These are phyloP conservation scores for Sprattus sprattus DNA, from an alignment of 2,113 vertebrate genomes.

Conservation along the genomic window DNA sequence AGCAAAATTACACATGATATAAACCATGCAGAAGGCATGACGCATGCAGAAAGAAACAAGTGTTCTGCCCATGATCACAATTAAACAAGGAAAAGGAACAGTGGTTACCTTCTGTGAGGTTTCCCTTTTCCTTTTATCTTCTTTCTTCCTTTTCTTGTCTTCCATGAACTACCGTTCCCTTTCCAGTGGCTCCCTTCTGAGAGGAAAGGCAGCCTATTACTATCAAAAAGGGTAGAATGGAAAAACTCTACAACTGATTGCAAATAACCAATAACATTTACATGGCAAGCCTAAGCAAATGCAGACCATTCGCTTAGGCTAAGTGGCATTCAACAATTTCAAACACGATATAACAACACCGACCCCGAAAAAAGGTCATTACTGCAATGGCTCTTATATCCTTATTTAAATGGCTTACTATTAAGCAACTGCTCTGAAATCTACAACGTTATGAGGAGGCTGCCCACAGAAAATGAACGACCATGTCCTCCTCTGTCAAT, in stretches of 20 bases:
- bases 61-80: too few species aligned
- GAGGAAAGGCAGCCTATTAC: conserved; percentile 46
- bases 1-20: background rate
- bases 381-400: background rate
- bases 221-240: conserved; percentile 12
- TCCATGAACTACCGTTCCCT: conserved; percentile 99
- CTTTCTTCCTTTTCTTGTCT: conserved; percentile 99
- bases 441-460: background rate
- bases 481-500: background rate
- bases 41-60: background rate
- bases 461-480: background rate
- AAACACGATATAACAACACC: background rate
- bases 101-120: conserved; percentile 93
- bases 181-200: conserved; percentile 92
- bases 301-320: background rate
- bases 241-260: background rate
- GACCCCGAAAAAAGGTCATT: background rate
- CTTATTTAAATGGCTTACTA: background rate
- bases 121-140: conserved; percentile 99
- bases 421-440: background rate
- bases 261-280: background rate
- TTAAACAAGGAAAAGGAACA: background rate
- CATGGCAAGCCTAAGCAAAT: background rate
- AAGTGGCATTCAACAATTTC: background rate
- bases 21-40: background rate